phyloP scores from a whole-genome alignment of 2,888 invertebrate species.

The Oscheius onirici region DNA sequence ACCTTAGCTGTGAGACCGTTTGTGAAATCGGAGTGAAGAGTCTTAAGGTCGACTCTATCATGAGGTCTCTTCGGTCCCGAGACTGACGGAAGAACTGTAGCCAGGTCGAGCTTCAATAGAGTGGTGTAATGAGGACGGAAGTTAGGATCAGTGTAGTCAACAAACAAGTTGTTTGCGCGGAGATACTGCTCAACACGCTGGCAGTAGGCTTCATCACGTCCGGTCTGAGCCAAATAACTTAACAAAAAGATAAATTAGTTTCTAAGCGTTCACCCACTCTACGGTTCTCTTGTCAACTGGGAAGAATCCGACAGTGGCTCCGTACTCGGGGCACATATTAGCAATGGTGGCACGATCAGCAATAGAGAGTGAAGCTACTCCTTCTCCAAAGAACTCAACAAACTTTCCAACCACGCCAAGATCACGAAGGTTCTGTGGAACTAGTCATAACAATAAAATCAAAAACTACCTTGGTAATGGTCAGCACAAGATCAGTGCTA shows the following conservation, averaged over 20 bases:
- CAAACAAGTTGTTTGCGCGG: conserved; percentile 82
- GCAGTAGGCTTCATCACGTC: conserved; percentile 56
- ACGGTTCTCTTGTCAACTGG: conserved; percentile 67
- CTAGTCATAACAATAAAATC: not conserved
- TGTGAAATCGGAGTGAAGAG: conserved; percentile 89
- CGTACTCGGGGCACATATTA: conserved; percentile 99
- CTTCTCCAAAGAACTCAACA: conserved; percentile 97
- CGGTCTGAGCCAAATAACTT: conserved; percentile 65
- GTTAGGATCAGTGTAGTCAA: conserved; percentile 80
- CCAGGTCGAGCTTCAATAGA: conserved; percentile 84
- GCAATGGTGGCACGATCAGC: conserved; percentile 94
- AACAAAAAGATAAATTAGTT: not conserved
- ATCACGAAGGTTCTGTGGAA: conserved; percentile 82
- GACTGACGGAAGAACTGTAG: conserved; percentile 89
- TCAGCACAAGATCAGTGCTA: conserved; percentile 94
- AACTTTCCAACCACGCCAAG: conserved; percentile 97
- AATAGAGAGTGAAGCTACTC: conserved; percentile 87
- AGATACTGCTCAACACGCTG: conserved; percentile 80
- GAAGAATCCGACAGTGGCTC: conserved; percentile 80
- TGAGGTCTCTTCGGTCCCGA: conserved; percentile 97
- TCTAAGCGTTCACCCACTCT: conserved; percentile 41
- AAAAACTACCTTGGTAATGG: conserved; percentile 85
- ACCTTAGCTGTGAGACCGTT: conserved; percentile 88
- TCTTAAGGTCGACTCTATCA: conserved; percentile 82
- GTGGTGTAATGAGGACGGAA: conserved; percentile 67